Conservation (phyloP, 1,140 invertebrate genomes). For the Meloidogyne hapla region DNA sequence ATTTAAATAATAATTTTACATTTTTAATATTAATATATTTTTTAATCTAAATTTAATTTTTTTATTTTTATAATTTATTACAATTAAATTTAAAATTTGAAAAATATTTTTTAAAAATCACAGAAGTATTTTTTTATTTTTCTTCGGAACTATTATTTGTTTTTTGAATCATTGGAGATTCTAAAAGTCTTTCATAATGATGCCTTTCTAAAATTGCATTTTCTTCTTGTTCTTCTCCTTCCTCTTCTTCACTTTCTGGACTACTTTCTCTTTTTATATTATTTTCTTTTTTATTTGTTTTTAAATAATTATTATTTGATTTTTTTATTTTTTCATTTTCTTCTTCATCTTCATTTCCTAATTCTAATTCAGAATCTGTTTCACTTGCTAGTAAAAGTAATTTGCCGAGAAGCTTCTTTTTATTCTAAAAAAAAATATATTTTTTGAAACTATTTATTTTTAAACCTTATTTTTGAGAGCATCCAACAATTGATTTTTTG, state of each 20-base stretch:
- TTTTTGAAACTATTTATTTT: background rate
- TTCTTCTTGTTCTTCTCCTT: slow-evolving; percentile 21
- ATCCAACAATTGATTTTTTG: slow-evolving; percentile 18
- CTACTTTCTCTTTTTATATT: slow-evolving; percentile 7
- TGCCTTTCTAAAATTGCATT: slow-evolving; percentile 43
- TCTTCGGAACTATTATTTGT: background rate
- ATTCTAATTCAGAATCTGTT: slow-evolving; percentile 32
- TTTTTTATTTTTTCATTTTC: slow-evolving; percentile 8
- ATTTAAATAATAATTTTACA: too few species aligned
- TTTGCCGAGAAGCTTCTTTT: background rate
- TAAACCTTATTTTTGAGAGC: slow-evolving; percentile 11
- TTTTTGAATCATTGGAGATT: slow-evolving; percentile 41
- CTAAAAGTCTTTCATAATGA: slow-evolving; percentile 47
- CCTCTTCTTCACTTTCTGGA: slow-evolving; percentile 18
- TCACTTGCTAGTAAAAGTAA: slow-evolving; percentile 12
- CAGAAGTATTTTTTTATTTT: slow-evolving; percentile 1
- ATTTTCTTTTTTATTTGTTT: background rate
- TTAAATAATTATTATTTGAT: slow-evolving; percentile 7
- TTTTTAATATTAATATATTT: too few species aligned
- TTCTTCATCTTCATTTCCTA: slow-evolving; percentile 10
- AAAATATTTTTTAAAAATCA: slow-evolving; percentile 9
- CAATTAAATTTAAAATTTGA: background rate
- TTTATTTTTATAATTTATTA: background rate
- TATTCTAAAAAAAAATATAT: background rate
- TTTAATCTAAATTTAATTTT: too few species aligned